Evolutionary conservation across 2,888 invertebrate genomes (phyloP), one percentile per base, ranked within the genome.

Genomic region (Eupithecia exiguata): DNA sequence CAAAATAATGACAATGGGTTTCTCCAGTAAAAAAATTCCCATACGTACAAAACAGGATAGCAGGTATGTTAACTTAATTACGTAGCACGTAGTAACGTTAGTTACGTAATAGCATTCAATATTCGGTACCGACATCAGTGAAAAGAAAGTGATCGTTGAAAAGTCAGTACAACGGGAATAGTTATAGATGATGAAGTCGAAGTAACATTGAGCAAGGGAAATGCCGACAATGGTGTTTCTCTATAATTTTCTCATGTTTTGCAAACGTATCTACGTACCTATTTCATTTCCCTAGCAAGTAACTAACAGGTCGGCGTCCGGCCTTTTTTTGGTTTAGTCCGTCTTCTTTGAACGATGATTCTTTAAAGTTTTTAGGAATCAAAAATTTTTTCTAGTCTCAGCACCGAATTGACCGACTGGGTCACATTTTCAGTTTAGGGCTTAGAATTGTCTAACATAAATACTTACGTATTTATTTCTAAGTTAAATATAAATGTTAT

Each of bases 171-270:
- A 12, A 65, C 35, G 12, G 65, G 35, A 65, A 38, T 38, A 65
- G 38, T 66, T 40, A 66, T 21, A 43, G 69, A 30, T 69, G 62
- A 61, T 35, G 58, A 43, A 21, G 40, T n/a, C n/a, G 40, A 40
- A 66, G 40, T 21, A 65, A 46, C 35, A 69, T 71, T 58, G 68
- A 65, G 68, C 49, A 74, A 84, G 80, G 80, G 81, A 84, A 81
- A 81, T 71, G 46, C 3, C 71, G 75, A 85, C 84, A 85, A 85
- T 85, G 75, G 81, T 77, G 70, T 81, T 83, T 85, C 83, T 78
- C 83, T 76, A 67, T 49, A 61, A 74, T 83, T 82, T 78, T 85
- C 82, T 69, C 77, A 76, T 81, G 77, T 78, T 81, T 81, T 80
- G 75, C 77, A 78, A 83, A 79, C 68, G 66, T 66, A 66, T 66